Base-by-base conservation (phyloP, 2,888 invertebrate genomes). In the Dynastes maya region DNA sequence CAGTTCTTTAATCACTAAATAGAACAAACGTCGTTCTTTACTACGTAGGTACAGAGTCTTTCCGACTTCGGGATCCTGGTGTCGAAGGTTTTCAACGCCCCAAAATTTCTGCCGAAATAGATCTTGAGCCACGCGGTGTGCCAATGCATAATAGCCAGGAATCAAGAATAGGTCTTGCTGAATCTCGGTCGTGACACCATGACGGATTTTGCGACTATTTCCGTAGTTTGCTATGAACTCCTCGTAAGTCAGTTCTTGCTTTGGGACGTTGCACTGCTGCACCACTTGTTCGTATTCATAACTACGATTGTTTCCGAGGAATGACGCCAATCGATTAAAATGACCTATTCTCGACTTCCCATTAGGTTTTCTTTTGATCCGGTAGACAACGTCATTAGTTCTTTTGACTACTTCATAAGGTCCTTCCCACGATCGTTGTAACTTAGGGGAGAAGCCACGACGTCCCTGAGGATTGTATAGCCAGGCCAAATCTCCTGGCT, bases 321-420 rank as follows among this genome's bases (percentile, higher is more conserved):
- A 81, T 13, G 77, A 72, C 11, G 78, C 77, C 53, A 80, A 40
- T 2, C 80, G 76, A 72, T 80, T 80, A 16, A 80, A 76, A 72
- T 82, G 80, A 4, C 80, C 79, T 16, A 81, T 76, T 65, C 72
- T 81, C 40, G 71, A 53, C 45, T 80, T 81, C 4, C 76, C 74
- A 37, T 40, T 70, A 8, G 71, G 71, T 9, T 11, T 22, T 22
- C 22, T 22, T 22, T 22, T 22, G 22, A 22, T 22, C 22, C 22
- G 22, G 22, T 22, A 22, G 22, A 22, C 22, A 22, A 22, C 22
- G 22, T 22, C 22, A 16, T 22, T 22, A 1, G 22, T 22, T 22
- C 16, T 22, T 22, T 22, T 22, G 22, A 22, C 22, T 22, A 22
- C 1, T 22, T 22, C 0, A 22, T 16, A 22, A 22, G 22, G 22